phyloP scores from a whole-genome alignment of 2,797 vertebrate species.

The Nyctalus aviator region DNA sequence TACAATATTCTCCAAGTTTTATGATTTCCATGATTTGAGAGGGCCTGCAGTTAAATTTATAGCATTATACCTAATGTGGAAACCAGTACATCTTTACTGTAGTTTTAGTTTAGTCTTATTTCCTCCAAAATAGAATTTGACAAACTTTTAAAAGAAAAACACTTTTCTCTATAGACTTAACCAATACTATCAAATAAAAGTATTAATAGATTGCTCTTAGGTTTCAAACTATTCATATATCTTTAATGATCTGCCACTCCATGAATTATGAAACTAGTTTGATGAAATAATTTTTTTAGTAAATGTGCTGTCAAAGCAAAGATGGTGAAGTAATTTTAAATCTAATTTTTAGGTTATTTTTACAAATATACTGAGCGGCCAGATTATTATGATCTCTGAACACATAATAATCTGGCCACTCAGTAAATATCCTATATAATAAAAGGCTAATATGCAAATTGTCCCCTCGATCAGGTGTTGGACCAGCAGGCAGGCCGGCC shows the following conservation, averaged over 20 bases:
- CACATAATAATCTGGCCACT: too few species aligned
- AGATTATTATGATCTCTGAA: too few species aligned
- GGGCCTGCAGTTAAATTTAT: conserved; percentile 19
- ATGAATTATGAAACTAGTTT: conserved; percentile 30
- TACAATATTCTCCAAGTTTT: background rate
- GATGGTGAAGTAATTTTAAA: background rate
- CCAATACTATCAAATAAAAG: conserved; percentile 12
- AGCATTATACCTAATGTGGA: background rate
- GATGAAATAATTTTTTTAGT: conserved; percentile 5
- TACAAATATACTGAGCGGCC: background rate
- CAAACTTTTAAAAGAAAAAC: conserved; percentile 7
- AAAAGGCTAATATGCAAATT: too few species aligned
- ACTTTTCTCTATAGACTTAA: background rate
- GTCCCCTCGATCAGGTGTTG: too few species aligned
- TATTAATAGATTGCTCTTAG: background rate
- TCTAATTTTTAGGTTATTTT: conserved; percentile 33
- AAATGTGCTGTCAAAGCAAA: background rate
- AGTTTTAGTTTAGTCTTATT: conserved; percentile 47
- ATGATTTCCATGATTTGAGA: background rate
- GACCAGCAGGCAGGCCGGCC: too few species aligned
- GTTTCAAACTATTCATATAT: background rate
- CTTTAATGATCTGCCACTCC: background rate
- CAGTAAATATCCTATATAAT: too few species aligned
- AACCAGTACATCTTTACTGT: background rate
- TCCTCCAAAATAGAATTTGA: conserved; percentile 24